Evolutionary conservation across 2,888 invertebrate genomes (phyloP), one percentile per base, ranked within the genome.

Genomic region (Helleia helle): DNA sequence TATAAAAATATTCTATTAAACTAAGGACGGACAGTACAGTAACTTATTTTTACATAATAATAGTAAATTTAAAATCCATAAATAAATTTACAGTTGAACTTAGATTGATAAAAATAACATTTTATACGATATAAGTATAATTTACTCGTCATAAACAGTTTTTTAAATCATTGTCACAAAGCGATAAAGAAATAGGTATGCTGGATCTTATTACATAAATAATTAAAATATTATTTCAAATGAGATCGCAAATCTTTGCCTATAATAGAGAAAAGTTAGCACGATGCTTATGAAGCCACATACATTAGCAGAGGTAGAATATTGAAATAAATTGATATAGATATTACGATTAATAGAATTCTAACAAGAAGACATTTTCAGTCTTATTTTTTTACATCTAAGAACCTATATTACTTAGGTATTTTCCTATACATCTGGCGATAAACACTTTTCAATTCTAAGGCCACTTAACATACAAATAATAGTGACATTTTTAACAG

Each of bases 241-340:
- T 40, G 34, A 40, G 40, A 36, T 40, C 40, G 17, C 34, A 36
- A 34, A 34, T 14, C 34, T 40, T 26, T 40, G 24, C 40, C 34
- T 40, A 34, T 13, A n/a, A 26, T 18, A 34, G 40, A 40, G 8
- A 36, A 25, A 40, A 27, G 17, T 31, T 40, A 36, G 26, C 17
- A 27, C 26, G 18, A 12, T 14, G 12, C 18, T 29, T n/a, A 25
- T 17, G 26, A 40, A 18, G 25, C 25, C 24, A 15, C 6, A 18
- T 34, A 34, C 8, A 34, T 7, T 18, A 6, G 34, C 34, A 34
- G 34, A 34, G 34, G 34, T 34, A 30, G 30, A 17, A 17, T 4
- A 38, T 27, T 14, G 37, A 27, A 38, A 26, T 11, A 27, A 30
- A 7, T 5, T 14, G 15, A 24, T 31, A 24, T 31, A 25, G 15